Percentiles rank a stretch among this genome's conserved stretches.
phyloP scores from a whole-genome alignment of 2,113 vertebrate species.

The Paratilapia polleni region DNA sequence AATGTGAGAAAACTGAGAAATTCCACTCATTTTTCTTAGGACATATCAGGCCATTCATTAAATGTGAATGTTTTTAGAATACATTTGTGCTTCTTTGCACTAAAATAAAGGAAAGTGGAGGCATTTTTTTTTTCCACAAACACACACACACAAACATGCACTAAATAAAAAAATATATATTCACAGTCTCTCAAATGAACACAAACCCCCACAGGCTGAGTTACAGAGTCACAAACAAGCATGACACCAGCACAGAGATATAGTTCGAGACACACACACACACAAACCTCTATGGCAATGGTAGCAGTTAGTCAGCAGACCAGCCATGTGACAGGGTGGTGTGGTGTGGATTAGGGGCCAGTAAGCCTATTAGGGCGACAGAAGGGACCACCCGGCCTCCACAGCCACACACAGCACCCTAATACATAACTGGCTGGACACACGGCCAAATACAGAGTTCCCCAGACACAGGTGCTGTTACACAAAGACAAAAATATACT shows the following conservation, averaged over 20 bases:
- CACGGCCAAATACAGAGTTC: not conserved
- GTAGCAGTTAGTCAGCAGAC: conserved; percentile 77
- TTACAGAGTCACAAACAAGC: conserved; percentile 23
- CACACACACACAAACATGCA: not conserved
- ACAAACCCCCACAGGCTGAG: not conserved
- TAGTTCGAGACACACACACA: conserved; percentile 25
- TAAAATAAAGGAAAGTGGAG: no score
- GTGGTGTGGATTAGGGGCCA: conserved; percentile 76
- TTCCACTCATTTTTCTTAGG: no score
- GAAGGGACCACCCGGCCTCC: conserved; percentile 77
- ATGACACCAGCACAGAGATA: conserved; percentile 46
- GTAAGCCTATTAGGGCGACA: conserved; percentile 78
- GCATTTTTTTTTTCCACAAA: no score
- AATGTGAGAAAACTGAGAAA: no score
- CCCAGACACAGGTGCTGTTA: conserved; percentile 11
- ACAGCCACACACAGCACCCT: conserved; percentile 48
- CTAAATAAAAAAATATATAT: not conserved
- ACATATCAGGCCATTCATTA: no score
- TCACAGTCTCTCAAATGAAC: not conserved
- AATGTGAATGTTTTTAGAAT: no score
- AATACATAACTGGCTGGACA: conserved; percentile 11
- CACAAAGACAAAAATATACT: conserved; percentile 13
- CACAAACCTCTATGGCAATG: conserved; percentile 47
- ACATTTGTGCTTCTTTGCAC: no score
- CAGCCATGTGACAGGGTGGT: conserved; percentile 72